A percentile compares a stretch with the other conserved stretches of the same genome.
phyloP scores from a whole-genome alignment of 2,888 invertebrate species.

The Drosophila tanythrix region DNA sequence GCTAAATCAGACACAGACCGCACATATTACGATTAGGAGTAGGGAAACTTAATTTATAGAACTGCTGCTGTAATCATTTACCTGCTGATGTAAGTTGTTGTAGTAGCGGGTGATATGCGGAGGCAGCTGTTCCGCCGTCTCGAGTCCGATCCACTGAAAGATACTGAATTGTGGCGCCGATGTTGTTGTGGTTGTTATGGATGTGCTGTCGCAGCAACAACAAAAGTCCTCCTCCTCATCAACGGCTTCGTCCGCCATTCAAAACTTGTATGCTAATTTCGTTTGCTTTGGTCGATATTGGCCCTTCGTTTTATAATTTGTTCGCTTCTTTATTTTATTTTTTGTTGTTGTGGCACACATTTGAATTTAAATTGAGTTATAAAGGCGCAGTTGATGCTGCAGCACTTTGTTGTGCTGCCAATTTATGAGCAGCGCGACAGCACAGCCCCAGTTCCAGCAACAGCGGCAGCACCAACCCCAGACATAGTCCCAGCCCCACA shows the following conservation, averaged over 20 bases:
- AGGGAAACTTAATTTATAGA: not conserved
- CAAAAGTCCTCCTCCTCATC: constrained; percentile 46
- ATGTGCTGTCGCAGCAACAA: constrained; percentile 64
- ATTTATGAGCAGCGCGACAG: constrained; percentile 72
- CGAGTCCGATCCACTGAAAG: constrained; percentile 88
- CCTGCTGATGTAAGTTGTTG: constrained; percentile 85
- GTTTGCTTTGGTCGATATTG: constrained; percentile 42
- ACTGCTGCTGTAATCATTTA: constrained; percentile 59
- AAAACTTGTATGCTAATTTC: constrained; percentile 61
- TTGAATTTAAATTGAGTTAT: constrained; percentile 78
- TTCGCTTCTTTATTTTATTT: constrained; percentile 39
- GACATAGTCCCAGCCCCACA: constrained; percentile 57
- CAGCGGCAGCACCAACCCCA: constrained; percentile 2
- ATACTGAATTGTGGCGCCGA: constrained; percentile 60
- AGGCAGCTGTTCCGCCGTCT: constrained; percentile 88
- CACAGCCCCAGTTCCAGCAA: constrained; percentile 32
- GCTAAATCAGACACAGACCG: not conserved
- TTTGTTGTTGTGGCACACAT: constrained; percentile 52
- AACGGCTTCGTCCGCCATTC: constrained; percentile 61
- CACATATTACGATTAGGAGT: not conserved
- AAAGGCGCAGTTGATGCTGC: constrained; percentile 40
- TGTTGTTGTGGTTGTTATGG: constrained; percentile 44
- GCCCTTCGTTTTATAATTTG: constrained; percentile 62
- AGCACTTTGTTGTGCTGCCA: constrained; percentile 63
- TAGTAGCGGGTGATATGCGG: constrained; percentile 89